Conservation (phyloP, 2,113 vertebrate genomes). For the Psilopsiagon aurifrons region DNA sequence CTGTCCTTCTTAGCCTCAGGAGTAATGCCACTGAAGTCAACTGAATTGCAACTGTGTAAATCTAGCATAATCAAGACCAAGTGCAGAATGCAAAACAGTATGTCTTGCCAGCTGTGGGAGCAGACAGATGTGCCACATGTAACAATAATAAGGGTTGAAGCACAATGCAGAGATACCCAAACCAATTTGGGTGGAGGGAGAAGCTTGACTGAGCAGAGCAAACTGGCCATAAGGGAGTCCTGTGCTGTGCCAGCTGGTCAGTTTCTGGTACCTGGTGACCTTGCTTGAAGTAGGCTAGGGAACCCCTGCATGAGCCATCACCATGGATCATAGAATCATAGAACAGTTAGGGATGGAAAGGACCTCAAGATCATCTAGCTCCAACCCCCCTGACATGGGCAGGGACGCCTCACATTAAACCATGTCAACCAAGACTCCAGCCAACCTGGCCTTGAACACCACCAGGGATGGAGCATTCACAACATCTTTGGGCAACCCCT, state of each 20-base stretch:
- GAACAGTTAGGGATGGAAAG: neutral
- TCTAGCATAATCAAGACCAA: neutral
- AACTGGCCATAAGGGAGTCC: neutral
- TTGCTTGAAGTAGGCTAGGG: neutral
- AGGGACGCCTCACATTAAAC: neutral
- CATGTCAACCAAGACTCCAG: neutral
- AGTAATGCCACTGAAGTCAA: neutral
- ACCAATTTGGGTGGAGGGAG: rapidly evolving
- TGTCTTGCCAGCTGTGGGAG: neutral
- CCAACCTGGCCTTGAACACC: neutral
- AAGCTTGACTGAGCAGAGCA: neutral
- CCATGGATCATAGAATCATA: neutral
- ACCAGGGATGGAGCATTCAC: neutral
- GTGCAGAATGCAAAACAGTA: neutral
- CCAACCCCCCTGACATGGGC: neutral
- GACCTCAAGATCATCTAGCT: neutral
- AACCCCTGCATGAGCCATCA: neutral
- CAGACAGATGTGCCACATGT: neutral
- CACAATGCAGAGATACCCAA: neutral
- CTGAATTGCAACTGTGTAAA: neutral
- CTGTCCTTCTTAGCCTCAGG: neutral
- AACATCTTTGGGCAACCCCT: neutral
- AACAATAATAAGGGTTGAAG: neutral
- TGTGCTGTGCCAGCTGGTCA: rapidly evolving
- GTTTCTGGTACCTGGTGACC: neutral